Evolutionary conservation across 1,140 invertebrate genomes (phyloP).

Genomic region (Steinernema feltiae): DNA sequence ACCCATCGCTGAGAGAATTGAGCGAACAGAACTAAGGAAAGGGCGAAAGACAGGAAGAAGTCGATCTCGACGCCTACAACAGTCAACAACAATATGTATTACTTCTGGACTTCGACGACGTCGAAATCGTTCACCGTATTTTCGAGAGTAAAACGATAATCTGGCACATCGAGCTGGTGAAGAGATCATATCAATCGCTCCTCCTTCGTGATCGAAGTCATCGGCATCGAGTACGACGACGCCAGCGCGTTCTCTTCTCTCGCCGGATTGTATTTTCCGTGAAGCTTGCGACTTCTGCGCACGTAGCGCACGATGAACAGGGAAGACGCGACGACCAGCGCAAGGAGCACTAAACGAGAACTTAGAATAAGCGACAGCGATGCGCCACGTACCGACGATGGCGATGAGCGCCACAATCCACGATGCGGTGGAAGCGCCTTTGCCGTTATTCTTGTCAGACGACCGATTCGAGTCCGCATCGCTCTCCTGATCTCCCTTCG

Average conservation of each 20-base stretch:
- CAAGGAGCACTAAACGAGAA: conserved; percentile 38
- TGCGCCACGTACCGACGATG: conserved; percentile 15
- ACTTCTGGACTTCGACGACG: neutral
- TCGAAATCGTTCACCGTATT: conserved; percentile 6
- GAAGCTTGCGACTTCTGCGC: conserved; percentile 39
- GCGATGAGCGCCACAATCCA: conserved; percentile 33
- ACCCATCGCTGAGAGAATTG: conserved; percentile 3
- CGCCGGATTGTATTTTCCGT: conserved; percentile 50
- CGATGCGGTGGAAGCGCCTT: neutral
- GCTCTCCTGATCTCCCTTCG: neutral
- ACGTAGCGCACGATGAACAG: conserved; percentile 44
- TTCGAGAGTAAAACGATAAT: neutral
- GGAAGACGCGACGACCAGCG: conserved; percentile 32
- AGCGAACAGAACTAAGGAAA: neutral
- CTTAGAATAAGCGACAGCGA: neutral
- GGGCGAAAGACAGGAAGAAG: too few species aligned
- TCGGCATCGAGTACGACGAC: conserved; percentile 42
- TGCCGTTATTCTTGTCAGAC: neutral
- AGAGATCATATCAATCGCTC: conserved; percentile 41
- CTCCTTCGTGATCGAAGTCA: conserved; percentile 42
- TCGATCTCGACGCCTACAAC: neutral
- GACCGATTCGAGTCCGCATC: neutral
- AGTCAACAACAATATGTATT: conserved; percentile 12
- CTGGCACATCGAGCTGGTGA: neutral
- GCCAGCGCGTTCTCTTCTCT: conserved; percentile 40